Percentiles rank a stretch among this genome's conserved stretches.
These are phyloP conservation scores for Pagetopsis macropterus DNA, from an alignment of 2,797 vertebrate genomes.

Conservation along the genomic window DNA sequence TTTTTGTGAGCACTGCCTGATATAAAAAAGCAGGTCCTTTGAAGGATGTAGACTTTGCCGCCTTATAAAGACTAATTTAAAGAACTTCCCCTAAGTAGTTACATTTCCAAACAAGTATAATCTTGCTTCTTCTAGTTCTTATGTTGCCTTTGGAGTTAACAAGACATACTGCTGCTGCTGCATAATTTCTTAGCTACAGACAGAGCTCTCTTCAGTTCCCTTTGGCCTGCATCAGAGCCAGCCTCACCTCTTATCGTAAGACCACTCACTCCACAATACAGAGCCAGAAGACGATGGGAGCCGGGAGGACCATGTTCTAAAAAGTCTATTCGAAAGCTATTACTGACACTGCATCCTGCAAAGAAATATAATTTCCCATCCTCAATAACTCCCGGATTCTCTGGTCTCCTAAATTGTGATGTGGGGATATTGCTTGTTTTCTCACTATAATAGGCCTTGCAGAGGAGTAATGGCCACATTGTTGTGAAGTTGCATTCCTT, in stretches of 20 bases:
- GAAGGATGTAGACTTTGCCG: too few relatives aligned
- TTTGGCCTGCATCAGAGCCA: slow-evolving; percentile 1
- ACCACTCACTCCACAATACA: slow-evolving; percentile 30
- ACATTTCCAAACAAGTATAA: too few relatives aligned
- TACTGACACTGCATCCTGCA: slow-evolving; percentile 55
- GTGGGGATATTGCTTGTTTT: slow-evolving; percentile 71
- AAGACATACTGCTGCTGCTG: neutral
- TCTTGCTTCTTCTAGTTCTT: too few relatives aligned
- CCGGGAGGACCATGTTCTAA: slow-evolving; percentile 3
- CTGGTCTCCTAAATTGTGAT: slow-evolving; percentile 67
- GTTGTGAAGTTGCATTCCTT: slow-evolving; percentile 34
- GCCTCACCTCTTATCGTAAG: neutral
- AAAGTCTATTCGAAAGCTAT: slow-evolving; percentile 64
- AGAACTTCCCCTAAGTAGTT: too few relatives aligned
- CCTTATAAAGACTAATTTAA: too few relatives aligned
- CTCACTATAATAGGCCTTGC: slow-evolving; percentile 61
- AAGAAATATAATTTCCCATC: slow-evolving; percentile 57
- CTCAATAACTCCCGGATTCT: slow-evolving; percentile 50
- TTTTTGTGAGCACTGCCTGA: too few relatives aligned
- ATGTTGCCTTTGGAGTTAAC: too few relatives aligned
- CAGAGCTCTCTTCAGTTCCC: neutral
- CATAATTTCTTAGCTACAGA: neutral
- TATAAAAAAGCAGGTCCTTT: too few relatives aligned
- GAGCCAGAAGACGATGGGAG: neutral
- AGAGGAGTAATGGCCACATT: slow-evolving; percentile 52